Evolutionary conservation across 2,797 vertebrate species (phyloP), one percentile per base, ranked within the genome.

Genomic region (Prunella strophiata): DNA sequence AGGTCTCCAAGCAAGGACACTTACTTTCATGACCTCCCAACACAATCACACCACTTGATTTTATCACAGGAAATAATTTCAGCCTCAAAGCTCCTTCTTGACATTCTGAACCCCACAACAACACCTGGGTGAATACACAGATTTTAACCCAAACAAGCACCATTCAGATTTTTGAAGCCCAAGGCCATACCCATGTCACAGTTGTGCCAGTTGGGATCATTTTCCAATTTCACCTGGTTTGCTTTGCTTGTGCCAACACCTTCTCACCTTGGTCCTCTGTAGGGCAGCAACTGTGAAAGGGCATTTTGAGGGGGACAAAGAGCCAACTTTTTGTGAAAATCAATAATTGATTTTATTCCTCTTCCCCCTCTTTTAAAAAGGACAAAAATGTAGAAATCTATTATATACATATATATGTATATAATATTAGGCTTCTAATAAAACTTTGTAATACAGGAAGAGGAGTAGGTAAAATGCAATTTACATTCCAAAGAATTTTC

Each of bases 1-100:
- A 76, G 42, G 25, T 43, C 55, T 59, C 68, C 38, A 34, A 51
- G 27, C 20, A 76, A 11, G 26, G 55, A 42, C 3, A 0, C n/a
- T 89, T 62, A 32, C 38, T 63, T 59, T 32, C 52, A 47, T 10
- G 16, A 45, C 26, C 17, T 63, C 19, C 20, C 51, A 85, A 51
- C 8, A 63, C 16, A 11, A 19, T 13, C 45, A 34, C 0, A 0
- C 29, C 2, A 2, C 42, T 42, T 51, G 40, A 59, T 50, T 81
- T 55, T 27, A 73, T 22, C 5, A 3, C 25, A 57, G 23, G 61
- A 66, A 61, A 61, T 34, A 2, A 57, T 22, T 62, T 26, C 50
- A 67, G 17, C 34, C 43, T 23, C 58, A 58, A 34, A 62, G 62
- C 15, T 27, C 43, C 34, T 78, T 61, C 32, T 57, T 26, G 57